Conservation (phyloP, 2,113 vertebrate genomes). For the Eonycteris spelaea region DNA sequence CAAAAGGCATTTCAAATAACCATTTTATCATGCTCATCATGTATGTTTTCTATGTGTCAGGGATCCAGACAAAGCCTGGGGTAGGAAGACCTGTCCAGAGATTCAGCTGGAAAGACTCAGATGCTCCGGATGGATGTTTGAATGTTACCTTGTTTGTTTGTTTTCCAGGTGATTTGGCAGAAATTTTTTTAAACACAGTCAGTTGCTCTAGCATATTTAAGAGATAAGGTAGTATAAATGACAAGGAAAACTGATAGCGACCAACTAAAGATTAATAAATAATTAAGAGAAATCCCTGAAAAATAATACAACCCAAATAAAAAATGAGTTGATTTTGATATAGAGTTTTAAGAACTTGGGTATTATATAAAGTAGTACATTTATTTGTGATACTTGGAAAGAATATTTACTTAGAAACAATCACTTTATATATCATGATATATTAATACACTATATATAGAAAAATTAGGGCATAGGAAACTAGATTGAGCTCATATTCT, state of each 20-base stretch:
- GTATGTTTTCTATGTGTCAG: neutral
- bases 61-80: neutral
- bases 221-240: neutral
- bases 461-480: neutral
- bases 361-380: neutral
- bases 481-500: neutral
- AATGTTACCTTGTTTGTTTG: neutral
- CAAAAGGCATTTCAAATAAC: neutral
- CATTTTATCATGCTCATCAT: neutral
- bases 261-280: neutral
- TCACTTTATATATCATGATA: neutral
- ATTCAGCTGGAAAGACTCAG: neutral
- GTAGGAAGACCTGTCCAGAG: too few species aligned
- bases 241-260: neutral
- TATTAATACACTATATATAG: neutral
- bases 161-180: neutral
- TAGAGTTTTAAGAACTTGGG: neutral
- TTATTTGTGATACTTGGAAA: neutral
- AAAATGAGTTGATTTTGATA: neutral
- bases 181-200: neutral
- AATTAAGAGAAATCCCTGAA: neutral
- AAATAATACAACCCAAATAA: neutral
- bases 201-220: neutral
- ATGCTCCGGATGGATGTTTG: neutral
- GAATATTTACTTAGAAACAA: neutral